phyloP scores from a whole-genome alignment of 1,140 invertebrate species.

The Platyscapa corneri region DNA sequence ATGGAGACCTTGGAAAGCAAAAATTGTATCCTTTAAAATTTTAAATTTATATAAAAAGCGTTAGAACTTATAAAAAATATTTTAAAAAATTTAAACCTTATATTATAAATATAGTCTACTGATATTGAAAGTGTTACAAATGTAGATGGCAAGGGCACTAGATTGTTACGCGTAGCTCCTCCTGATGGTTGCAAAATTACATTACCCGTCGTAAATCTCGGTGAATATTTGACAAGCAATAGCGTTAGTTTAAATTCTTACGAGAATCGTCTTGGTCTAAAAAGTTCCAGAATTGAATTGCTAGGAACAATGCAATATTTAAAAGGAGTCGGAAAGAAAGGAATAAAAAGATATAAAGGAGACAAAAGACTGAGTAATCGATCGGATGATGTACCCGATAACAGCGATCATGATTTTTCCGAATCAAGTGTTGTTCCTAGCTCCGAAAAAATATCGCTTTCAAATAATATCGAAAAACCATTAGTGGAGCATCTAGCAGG shows the following conservation, averaged over 20 bases:
- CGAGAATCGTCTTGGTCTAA: conserved; percentile 79
- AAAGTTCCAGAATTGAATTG: conserved; percentile 68
- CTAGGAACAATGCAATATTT: conserved; percentile 69
- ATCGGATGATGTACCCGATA: conserved; percentile 63
- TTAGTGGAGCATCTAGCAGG: conserved; percentile 53
- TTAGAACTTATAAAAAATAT: conserved; percentile 6
- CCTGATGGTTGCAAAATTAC: conserved; percentile 77
- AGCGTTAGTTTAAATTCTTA: conserved; percentile 84
- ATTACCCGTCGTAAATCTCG: conserved; percentile 82
- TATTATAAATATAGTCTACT: conserved; percentile 25
- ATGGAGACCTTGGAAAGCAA: conserved; percentile 79
- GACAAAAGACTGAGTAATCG: conserved; percentile 64
- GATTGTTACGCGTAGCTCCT: conserved; percentile 73
- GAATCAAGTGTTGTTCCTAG: conserved; percentile 60
- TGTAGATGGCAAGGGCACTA: conserved; percentile 32
- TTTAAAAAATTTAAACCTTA: no score
- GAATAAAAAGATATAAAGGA: conserved; percentile 68
- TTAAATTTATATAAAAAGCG: neutral
- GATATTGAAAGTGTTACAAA: conserved; percentile 41
- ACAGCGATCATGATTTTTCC: conserved; percentile 67
- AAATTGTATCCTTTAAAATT: conserved; percentile 75
- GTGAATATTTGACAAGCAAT: conserved; percentile 83
- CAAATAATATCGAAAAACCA: conserved; percentile 61
- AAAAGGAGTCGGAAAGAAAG: conserved; percentile 70
- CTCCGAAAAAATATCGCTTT: conserved; percentile 57